These are phyloP conservation scores for Pseudocheirus occidentalis DNA, from an alignment of 2,797 vertebrate genomes.

Conservation along the genomic window DNA sequence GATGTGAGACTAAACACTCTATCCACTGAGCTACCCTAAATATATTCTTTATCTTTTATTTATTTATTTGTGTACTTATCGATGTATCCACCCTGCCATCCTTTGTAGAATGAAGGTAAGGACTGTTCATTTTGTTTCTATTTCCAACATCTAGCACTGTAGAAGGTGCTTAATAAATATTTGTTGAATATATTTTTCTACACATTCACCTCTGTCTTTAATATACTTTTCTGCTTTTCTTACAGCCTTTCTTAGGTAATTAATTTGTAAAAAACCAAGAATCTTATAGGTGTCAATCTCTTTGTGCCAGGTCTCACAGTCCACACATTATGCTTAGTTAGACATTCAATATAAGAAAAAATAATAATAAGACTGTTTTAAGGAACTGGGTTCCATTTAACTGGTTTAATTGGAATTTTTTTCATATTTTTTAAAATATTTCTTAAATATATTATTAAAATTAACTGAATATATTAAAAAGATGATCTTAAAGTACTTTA, in stretches of 20 bases:
- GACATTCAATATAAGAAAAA: background rate
- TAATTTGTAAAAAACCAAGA: background rate
- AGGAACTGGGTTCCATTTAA: background rate
- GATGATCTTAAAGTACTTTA: background rate
- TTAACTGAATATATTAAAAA: background rate
- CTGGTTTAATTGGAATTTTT: background rate
- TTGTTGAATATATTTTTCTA: background rate
- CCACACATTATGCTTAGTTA: background rate
- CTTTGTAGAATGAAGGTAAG: background rate
- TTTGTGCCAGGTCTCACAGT: background rate
- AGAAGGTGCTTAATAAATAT: background rate
- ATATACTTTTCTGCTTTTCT: background rate
- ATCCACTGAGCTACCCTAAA: background rate
- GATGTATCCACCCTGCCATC: background rate
- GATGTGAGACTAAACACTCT: background rate
- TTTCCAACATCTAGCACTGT: background rate
- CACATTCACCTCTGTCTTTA: background rate
- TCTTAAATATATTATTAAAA: background rate
- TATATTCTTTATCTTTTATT: background rate
- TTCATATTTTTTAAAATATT: background rate
- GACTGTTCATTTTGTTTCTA: background rate
- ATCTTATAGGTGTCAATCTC: background rate
- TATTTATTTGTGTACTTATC: background rate
- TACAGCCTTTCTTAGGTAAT: background rate
- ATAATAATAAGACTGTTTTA: background rate